phyloP scores from a whole-genome alignment of 2,113 vertebrate genomes.

The Oryzias woworae region DNA sequence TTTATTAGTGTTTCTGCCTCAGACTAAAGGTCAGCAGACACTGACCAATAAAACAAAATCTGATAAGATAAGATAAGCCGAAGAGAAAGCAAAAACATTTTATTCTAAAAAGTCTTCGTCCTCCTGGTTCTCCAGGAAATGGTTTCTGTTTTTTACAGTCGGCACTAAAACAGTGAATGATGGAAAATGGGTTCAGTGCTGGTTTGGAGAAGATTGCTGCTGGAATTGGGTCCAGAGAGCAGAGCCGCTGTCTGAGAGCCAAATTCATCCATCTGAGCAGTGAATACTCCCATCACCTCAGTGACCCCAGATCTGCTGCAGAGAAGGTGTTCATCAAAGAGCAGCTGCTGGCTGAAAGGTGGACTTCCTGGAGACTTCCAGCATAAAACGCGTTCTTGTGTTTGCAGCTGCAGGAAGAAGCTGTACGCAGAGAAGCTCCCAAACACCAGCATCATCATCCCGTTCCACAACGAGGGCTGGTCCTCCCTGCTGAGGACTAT shows the following conservation, averaged over 20 bases:
- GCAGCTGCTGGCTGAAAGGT: background rate
- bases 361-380: background rate
- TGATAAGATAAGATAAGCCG: no score
- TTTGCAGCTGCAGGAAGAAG: slow-evolving; percentile 80
- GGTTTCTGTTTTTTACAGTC: background rate
- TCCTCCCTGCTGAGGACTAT: slow-evolving; percentile 89
- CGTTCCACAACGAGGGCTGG: slow-evolving; percentile 94
- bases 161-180: slow-evolving; percentile 11
- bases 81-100: no score
- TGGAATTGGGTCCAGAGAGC: slow-evolving; percentile 1
- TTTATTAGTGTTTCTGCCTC: no score
- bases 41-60: no score
- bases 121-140: no score
- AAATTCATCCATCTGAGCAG: slow-evolving; percentile 8
- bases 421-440: slow-evolving; percentile 89
- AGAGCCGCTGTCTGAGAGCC: background rate
- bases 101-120: no score
- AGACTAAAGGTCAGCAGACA: no score
- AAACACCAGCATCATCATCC: slow-evolving; percentile 84
- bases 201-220: slow-evolving; percentile 15
- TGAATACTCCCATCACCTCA: slow-evolving; percentile 15
- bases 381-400: background rate
- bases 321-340: background rate
- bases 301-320: slow-evolving; percentile 4
- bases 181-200: slow-evolving; percentile 11